Conservation (phyloP, 2,113 vertebrate genomes). For the Microcebus griseorufus region DNA sequence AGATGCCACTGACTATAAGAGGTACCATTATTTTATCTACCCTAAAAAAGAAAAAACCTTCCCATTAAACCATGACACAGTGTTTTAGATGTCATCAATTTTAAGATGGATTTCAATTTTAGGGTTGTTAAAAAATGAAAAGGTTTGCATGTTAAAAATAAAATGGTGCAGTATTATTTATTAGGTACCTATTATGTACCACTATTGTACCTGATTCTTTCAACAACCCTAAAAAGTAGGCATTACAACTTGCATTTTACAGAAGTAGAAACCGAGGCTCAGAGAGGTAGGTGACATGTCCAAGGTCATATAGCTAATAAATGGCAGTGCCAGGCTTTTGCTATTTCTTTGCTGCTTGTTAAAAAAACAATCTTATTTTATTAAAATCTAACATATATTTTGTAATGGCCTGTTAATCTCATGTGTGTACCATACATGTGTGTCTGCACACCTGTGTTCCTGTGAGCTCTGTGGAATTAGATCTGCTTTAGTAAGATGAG, state of each 20-base stretch:
- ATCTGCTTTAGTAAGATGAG: background rate
- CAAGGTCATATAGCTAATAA: background rate
- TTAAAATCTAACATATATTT: background rate
- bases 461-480: background rate
- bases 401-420: background rate
- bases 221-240: background rate
- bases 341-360: background rate
- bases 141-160: background rate
- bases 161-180: background rate
- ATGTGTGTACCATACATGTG: background rate
- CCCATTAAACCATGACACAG: background rate
- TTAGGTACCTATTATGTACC: too few species aligned
- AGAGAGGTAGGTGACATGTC: background rate
- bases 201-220: background rate
- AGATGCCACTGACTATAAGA: background rate
- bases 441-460: background rate
- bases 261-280: background rate
- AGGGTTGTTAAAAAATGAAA: background rate
- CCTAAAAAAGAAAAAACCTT: background rate
- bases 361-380: background rate
- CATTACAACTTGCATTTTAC: accelerated
- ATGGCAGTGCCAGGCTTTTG: background rate
- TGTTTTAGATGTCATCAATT: background rate
- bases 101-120: background rate
- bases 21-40: background rate